These are phyloP conservation scores for Platycheirus albimanus DNA, from an alignment of 2,888 invertebrate genomes.

Conservation along the genomic window DNA sequence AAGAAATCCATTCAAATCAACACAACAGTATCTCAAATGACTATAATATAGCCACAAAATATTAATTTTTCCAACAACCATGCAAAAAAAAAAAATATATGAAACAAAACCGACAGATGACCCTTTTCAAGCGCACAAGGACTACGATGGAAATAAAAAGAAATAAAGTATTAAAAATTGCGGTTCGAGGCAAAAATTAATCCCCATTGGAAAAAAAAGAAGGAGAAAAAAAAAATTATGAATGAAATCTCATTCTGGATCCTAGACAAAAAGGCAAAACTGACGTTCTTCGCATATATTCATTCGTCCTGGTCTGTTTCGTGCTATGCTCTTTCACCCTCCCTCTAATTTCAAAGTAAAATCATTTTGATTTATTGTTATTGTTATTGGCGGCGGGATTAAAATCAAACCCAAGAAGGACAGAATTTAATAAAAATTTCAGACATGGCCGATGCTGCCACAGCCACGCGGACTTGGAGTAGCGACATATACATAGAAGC, in stretches of 20 bases:
- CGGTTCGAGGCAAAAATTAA: slow-evolving; percentile 57
- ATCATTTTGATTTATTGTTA: slow-evolving; percentile 80
- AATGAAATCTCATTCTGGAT: slow-evolving; percentile 38
- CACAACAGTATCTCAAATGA: slow-evolving; percentile 18
- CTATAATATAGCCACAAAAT: slow-evolving; percentile 9
- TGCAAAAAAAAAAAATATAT: slow-evolving; percentile 8
- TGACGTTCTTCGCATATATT: slow-evolving; percentile 24
- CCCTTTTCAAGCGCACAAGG: slow-evolving; percentile 32
- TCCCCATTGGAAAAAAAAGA: slow-evolving; percentile 41
- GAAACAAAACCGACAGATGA: slow-evolving; percentile 39
- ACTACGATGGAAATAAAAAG: slow-evolving; percentile 5
- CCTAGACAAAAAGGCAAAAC: slow-evolving; percentile 41
- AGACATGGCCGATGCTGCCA: slow-evolving; percentile 21
- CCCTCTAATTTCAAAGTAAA: slow-evolving; percentile 55
- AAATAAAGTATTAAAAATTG: slow-evolving; percentile 58
- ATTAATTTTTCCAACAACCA: slow-evolving; percentile 15
- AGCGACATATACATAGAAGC: slow-evolving; percentile 76
- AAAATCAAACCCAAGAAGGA: slow-evolving; percentile 77
- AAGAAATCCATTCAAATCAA: slow-evolving; percentile 13
- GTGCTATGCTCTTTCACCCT: background rate
- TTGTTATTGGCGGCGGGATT: slow-evolving; percentile 80
- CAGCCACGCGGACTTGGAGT: background rate
- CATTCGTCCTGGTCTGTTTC: slow-evolving; percentile 2
- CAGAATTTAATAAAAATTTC: slow-evolving; percentile 72
- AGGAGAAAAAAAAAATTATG: slow-evolving; percentile 1